A percentile compares a stretch with the other conserved stretches of the same genome.
These are phyloP conservation scores for Macropodus opercularis DNA, from an alignment of 2,797 vertebrate genomes.

Conservation along the genomic window DNA sequence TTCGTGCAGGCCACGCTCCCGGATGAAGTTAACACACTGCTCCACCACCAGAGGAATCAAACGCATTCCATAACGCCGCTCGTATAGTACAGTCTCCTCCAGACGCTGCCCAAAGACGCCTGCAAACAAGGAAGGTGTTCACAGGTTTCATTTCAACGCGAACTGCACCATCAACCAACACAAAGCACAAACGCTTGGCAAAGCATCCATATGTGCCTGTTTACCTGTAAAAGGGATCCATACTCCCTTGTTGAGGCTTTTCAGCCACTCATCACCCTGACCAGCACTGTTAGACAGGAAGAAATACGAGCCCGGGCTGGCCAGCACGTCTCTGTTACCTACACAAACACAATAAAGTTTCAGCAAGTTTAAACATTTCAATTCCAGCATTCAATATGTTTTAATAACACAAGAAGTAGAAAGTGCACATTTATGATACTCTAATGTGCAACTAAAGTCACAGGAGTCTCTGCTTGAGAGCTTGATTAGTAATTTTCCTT, in stretches of 20 bases:
- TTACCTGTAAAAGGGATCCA: conserved; percentile 86
- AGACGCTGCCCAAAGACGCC: conserved; percentile 85
- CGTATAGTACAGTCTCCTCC: conserved; percentile 84
- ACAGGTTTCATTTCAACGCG: too few relatives aligned
- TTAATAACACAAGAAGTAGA: too few relatives aligned
- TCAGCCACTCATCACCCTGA: conserved; percentile 84
- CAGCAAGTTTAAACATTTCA: too few relatives aligned
- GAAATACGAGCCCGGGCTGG: conserved; percentile 85
- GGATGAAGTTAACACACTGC: conserved; percentile 83
- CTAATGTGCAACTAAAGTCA: too few relatives aligned
- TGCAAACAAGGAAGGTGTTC: conserved; percentile 24
- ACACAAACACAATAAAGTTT: too few relatives aligned
- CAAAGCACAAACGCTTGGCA: too few relatives aligned
- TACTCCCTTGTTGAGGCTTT: conserved; percentile 83
- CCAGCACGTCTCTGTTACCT: conserved; percentile 84
- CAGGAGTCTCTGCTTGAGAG: too few relatives aligned
- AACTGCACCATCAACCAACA: too few relatives aligned
- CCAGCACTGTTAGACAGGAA: conserved; percentile 85
- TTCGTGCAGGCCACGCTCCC: conserved; percentile 76
- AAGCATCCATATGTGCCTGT: background rate
- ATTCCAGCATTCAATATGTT: too few relatives aligned
- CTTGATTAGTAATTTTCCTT: too few relatives aligned
- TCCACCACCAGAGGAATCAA: conserved; percentile 84
- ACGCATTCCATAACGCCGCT: conserved; percentile 80
- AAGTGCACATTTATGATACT: too few relatives aligned